These are phyloP conservation scores for Geophilus truncorum DNA, from an alignment of 2,888 invertebrate species.

Conservation along the genomic window DNA sequence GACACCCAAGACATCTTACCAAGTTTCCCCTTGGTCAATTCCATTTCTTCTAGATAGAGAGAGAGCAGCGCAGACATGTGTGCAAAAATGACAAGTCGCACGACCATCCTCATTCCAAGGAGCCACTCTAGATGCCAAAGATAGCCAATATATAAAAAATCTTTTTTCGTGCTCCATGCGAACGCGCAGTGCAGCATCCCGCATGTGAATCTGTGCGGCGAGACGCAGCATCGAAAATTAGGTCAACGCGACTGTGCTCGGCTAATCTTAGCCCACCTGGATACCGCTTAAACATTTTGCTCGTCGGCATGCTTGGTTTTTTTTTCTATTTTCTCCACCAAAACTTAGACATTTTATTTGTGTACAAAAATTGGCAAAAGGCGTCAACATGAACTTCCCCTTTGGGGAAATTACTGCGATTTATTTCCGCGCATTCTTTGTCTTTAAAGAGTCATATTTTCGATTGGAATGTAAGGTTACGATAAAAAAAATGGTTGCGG, in stretches of 20 bases:
- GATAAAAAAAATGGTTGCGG: neutral
- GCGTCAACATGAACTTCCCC: neutral
- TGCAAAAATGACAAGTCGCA: neutral
- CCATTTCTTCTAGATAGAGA: neutral
- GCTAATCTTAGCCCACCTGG: conserved; percentile 27
- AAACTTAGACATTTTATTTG: conserved; percentile 25
- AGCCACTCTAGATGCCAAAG: neutral
- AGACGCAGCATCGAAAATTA: neutral
- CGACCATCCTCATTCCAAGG: conserved; percentile 1
- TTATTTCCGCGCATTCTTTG: neutral
- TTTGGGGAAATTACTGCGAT: neutral
- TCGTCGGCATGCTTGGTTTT: neutral
- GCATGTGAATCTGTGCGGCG: neutral
- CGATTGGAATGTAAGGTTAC: neutral
- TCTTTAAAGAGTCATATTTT: neutral
- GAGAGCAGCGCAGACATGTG: neutral
- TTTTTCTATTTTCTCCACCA: neutral
- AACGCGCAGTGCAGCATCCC: neutral
- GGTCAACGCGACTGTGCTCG: neutral
- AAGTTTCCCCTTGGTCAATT: conserved; percentile 1
- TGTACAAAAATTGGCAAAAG: conserved; percentile 14
- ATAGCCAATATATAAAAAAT: neutral
- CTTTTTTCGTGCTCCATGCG: neutral
- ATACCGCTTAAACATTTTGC: neutral
- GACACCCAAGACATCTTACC: neutral